Conservation (phyloP, 2,888 invertebrate species). For the Agapostemon virescens region DNA sequence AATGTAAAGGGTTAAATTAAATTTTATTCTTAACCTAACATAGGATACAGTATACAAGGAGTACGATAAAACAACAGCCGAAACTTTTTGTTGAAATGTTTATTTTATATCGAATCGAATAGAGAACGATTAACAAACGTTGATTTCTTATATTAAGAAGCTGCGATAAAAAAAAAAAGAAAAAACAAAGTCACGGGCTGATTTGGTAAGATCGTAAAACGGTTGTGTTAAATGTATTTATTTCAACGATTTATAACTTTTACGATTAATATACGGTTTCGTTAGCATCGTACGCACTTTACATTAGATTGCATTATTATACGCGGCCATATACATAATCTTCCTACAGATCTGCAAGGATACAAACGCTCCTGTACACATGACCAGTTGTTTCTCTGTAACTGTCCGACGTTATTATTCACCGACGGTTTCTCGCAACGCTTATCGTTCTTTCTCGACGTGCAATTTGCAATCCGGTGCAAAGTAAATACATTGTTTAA, state of each 20-base stretch:
- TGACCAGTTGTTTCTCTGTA: background rate
- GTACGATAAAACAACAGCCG: too few species aligned
- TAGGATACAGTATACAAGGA: too few species aligned
- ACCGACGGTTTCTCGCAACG: background rate
- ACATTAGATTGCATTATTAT: slow-evolving; percentile 32
- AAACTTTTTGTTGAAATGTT: too few species aligned
- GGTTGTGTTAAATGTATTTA: slow-evolving; percentile 16
- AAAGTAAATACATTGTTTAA: slow-evolving; percentile 16
- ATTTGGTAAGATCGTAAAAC: background rate
- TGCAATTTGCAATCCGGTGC: slow-evolving; percentile 14
- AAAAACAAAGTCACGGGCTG: background rate
- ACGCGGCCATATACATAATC: slow-evolving; percentile 15
- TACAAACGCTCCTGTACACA: background rate
- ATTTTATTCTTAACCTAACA: too few species aligned
- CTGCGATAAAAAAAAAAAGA: background rate
- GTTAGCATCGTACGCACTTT: slow-evolving; percentile 29
- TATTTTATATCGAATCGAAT: too few species aligned
- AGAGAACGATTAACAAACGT: too few species aligned
- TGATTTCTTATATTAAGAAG: background rate
- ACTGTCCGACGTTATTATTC: background rate
- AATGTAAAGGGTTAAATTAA: too few species aligned
- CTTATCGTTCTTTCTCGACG: background rate
- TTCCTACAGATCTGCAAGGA: background rate
- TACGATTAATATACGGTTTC: slow-evolving; percentile 31
- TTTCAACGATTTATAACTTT: slow-evolving; percentile 27